Conservation (phyloP, 1,140 invertebrate species). For the Vanessa tameamea region DNA sequence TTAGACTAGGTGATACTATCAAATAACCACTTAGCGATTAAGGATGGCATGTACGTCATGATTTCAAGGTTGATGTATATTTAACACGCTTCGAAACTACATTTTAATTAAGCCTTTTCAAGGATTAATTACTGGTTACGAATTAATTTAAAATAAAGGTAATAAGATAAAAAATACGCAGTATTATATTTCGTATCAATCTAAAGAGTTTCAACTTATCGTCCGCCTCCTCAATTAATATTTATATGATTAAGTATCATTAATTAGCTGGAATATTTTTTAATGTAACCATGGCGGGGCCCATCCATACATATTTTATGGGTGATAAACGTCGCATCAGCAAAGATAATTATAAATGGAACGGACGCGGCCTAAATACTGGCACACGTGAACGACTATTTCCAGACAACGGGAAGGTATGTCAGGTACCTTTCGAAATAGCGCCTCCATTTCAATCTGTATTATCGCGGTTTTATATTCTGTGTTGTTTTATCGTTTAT, state of each 20-base stretch:
- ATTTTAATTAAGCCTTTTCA: slow-evolving; percentile 9
- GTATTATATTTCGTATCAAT: not conserved
- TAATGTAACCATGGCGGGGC: slow-evolving; percentile 30
- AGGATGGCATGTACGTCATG: slow-evolving; percentile 7
- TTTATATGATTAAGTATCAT: slow-evolving; percentile 10
- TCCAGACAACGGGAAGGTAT: slow-evolving; percentile 65
- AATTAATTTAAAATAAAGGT: too few species aligned
- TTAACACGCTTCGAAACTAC: slow-evolving; percentile 10
- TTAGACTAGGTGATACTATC: slow-evolving; percentile 52
- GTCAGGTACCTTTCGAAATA: slow-evolving; percentile 73
- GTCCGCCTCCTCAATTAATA: slow-evolving; percentile 2
- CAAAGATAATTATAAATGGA: slow-evolving; percentile 70
- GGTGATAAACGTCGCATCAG: slow-evolving; percentile 59
- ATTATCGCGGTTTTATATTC: slow-evolving; percentile 41
- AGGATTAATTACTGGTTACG: slow-evolving; percentile 12
- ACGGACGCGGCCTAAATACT: slow-evolving; percentile 71
- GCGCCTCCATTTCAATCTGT: slow-evolving; percentile 44
- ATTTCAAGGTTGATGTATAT: slow-evolving; percentile 16
- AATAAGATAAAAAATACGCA: not conserved
- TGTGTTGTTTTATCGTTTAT: slow-evolving; percentile 29
- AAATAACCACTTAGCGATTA: slow-evolving; percentile 46
- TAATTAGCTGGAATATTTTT: slow-evolving; percentile 11
- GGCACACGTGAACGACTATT: slow-evolving; percentile 69
- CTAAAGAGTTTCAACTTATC: not conserved
- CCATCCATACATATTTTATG: slow-evolving; percentile 53